Evolutionary conservation across 2,888 invertebrate genomes (phyloP).

Genomic region (Metellina segmentata): DNA sequence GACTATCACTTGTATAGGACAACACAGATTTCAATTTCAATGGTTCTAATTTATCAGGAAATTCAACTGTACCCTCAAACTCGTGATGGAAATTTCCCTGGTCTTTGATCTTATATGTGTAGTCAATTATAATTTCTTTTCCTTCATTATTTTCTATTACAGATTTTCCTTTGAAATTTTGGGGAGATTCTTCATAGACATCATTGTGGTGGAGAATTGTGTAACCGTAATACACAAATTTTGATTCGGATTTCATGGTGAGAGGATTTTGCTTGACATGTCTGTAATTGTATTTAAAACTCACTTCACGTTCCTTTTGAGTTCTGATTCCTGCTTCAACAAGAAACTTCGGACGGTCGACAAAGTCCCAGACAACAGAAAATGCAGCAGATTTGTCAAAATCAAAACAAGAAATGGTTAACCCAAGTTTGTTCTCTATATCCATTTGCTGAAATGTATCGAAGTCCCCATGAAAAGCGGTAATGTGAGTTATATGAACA

Average conservation of each 20-base stretch:
- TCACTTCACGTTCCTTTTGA: conserved; percentile 36
- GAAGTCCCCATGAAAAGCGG: conserved; percentile 58
- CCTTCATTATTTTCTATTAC: conserved; percentile 16
- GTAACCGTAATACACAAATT: conserved; percentile 28
- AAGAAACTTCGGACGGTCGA: conserved; percentile 55
- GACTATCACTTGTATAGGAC: neutral
- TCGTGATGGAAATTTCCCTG: conserved; percentile 65
- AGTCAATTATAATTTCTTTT: conserved; percentile 53
- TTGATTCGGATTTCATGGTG: conserved; percentile 37
- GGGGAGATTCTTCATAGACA: conserved; percentile 42
- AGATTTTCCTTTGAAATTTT: conserved; percentile 53
- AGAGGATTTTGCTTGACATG: conserved; percentile 36
- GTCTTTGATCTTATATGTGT: conserved; percentile 61
- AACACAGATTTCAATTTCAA: conserved; percentile 40
- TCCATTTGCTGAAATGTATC: conserved; percentile 51
- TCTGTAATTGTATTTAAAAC: conserved; percentile 40
- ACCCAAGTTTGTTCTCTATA: conserved; percentile 63
- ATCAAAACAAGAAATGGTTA: conserved; percentile 66
- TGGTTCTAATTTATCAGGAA: conserved; percentile 39
- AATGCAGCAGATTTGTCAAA: conserved; percentile 59
- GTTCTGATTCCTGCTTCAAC: conserved; percentile 50
- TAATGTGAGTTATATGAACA: conserved; percentile 30
- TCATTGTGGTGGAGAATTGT: conserved; percentile 45
- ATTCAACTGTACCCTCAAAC: conserved; percentile 56
- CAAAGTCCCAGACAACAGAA: conserved; percentile 47